Base-by-base conservation (phyloP, 1,140 invertebrate species). In the Eulimnadia texana region DNA sequence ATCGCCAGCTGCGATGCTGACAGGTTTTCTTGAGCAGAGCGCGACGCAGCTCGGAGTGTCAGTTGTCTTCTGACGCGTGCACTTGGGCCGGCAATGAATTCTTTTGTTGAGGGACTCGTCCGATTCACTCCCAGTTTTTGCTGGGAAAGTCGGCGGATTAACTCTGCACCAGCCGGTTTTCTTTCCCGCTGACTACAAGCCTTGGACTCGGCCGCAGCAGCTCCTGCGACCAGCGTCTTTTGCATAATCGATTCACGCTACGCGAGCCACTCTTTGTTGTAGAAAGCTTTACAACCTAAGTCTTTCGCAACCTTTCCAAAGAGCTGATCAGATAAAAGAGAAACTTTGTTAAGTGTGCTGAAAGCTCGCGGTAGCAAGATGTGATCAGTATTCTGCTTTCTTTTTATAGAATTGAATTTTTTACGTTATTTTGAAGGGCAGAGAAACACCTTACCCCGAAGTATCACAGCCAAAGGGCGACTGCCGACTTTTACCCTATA, bases 101-200 rank as follows among this genome's bases (percentile, higher is more conserved):
- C 33, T 42, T 42, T 42, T 42, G 33, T 42, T 42, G 33, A 29
- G 55, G 20, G 55, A 29, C 24, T 57, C 55, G 28, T 57, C 55
- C 25, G 28, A 27, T 20, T 29, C 27, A 42, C 13, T 3, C 33
- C 22, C 25, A 57, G 33, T 57, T 57, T 57, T 20, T 57, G 55
- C 16, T 20, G 33, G 20, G 55, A 57, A 25, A 57, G 55, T 19
- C 53, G 60, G 50, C 60, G 60, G 42, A 61, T 61, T 27, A 61
- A 51, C 23, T 61, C 60, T 1, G 60, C 60, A 33, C 60, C 60
- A 16, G 60, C 27, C 3, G 55, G 27, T 20, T 33, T 57, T 42
- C 33, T 42, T 16, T 42, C 6, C 33, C 6, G 33, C 33, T 42
- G 33, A 16, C 33, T 42, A 42, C 6, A 16, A 6, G 16, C 33